phyloP scores from a whole-genome alignment of 1,140 invertebrate genomes.

The Trichomalopsis sarcophagae region DNA sequence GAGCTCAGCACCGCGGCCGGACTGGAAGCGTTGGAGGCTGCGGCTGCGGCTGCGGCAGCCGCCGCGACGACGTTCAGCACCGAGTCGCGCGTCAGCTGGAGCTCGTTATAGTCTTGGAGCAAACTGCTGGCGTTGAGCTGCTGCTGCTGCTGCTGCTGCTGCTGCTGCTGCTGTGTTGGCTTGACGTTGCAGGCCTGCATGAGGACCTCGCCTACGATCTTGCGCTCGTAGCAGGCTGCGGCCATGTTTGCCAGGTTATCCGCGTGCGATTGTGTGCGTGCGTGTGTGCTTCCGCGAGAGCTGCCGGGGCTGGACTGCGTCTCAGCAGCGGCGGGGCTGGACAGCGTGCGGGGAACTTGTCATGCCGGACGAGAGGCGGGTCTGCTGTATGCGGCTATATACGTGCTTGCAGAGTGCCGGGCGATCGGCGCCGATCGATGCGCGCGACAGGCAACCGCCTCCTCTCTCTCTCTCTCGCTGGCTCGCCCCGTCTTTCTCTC shows the following conservation, averaged over 20 bases:
- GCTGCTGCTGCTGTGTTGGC: slow-evolving; percentile 45
- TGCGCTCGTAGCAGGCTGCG: slow-evolving; percentile 65
- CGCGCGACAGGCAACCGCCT: slow-evolving; percentile 22
- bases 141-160: too few species aligned
- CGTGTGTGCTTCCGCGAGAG: slow-evolving; percentile 50
- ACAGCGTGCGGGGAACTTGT: not conserved
- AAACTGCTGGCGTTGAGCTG: slow-evolving; percentile 51
- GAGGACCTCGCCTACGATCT: slow-evolving; percentile 58
- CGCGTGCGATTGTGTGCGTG: not conserved
- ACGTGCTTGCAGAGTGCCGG: slow-evolving; percentile 1
- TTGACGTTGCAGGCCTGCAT: slow-evolving; percentile 58
- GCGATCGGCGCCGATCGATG: slow-evolving; percentile 37
- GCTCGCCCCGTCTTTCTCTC: not conserved
- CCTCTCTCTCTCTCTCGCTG: not conserved
- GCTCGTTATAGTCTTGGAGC: slow-evolving; percentile 58
- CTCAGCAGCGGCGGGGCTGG: slow-evolving; percentile 8
- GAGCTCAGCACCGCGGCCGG: slow-evolving; percentile 33
- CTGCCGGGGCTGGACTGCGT: slow-evolving; percentile 49
- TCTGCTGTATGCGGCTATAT: not conserved
- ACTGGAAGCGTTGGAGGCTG: slow-evolving; percentile 26
- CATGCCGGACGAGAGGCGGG: slow-evolving; percentile 2
- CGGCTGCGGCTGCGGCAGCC: slow-evolving; percentile 37
- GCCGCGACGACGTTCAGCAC: slow-evolving; percentile 50
- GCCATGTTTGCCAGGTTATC: slow-evolving; percentile 57
- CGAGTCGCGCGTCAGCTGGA: slow-evolving; percentile 55